These are phyloP conservation scores for Microcaecilia unicolor DNA, from an alignment of 2,797 vertebrate species.

Conservation along the genomic window DNA sequence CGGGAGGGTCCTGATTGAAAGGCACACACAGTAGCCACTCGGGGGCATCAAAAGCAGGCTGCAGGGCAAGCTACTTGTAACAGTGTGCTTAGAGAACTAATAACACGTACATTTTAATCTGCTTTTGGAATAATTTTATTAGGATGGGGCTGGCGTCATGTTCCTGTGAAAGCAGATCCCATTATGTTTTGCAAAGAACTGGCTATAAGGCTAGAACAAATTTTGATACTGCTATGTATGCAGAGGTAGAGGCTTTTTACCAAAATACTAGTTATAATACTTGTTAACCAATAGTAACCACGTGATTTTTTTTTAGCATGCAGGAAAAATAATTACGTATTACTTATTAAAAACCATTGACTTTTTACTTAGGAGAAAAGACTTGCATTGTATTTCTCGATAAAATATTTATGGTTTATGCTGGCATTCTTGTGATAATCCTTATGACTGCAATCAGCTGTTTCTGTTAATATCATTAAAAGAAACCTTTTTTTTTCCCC, in stretches of 20 bases:
- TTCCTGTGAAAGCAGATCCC: too few relatives aligned
- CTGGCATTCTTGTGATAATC: conserved; percentile 9
- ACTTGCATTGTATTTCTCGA: conserved; percentile 29
- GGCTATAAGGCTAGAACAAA: too few relatives aligned
- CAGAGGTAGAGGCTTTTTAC: conserved; percentile 16
- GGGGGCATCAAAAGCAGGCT: too few relatives aligned
- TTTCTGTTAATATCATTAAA: conserved; percentile 24
- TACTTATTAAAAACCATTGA: conserved; percentile 18
- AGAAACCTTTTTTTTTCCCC: conserved; percentile 13
- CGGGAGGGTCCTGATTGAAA: too few relatives aligned
- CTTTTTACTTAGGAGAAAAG: conserved; percentile 27
- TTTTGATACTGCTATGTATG: conserved; percentile 4
- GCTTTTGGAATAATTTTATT: too few relatives aligned
- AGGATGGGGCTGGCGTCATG: too few relatives aligned
- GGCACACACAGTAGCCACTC: too few relatives aligned
- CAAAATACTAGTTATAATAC: conserved; percentile 27
- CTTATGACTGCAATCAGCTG: conserved; percentile 3
- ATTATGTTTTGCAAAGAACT: too few relatives aligned
- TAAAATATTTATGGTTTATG: conserved; percentile 33
- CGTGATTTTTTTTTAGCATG: conserved; percentile 23
- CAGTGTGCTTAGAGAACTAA: too few relatives aligned
- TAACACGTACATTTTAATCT: too few relatives aligned
- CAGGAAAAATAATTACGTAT: conserved; percentile 28
- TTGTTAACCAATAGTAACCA: conserved; percentile 26
- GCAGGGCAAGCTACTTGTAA: too few relatives aligned